These are phyloP conservation scores for Drosophila hamatofila DNA, from an alignment of 2,888 invertebrate species.

Conservation along the genomic window DNA sequence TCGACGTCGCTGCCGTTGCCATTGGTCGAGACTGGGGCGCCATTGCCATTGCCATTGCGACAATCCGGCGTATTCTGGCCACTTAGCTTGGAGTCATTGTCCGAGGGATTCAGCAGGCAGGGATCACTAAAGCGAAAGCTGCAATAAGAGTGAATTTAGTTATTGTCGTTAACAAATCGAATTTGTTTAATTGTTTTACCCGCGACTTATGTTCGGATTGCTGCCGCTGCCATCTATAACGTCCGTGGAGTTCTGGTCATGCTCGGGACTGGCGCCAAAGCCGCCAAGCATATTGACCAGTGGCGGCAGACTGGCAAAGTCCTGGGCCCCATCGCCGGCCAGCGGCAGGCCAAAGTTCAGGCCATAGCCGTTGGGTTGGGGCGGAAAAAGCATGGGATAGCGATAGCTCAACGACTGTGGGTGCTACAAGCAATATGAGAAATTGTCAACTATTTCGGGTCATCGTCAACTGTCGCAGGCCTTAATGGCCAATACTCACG, in stretches of 20 bases:
- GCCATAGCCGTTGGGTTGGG: conserved; percentile 59
- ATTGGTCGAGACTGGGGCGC: conserved; percentile 38
- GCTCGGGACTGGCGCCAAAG: conserved; percentile 73
- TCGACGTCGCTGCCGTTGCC: conserved; percentile 73
- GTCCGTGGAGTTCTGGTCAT: conserved; percentile 83
- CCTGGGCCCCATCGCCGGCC: conserved; percentile 83
- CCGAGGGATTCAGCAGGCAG: conserved; percentile 84
- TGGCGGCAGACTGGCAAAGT: conserved; percentile 90
- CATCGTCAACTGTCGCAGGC: conserved; percentile 16
- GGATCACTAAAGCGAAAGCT: conserved; percentile 85
- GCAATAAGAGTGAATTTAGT: not conserved
- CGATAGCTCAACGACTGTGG: conserved; percentile 79
- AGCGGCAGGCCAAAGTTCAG: conserved; percentile 65
- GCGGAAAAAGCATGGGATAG: conserved; percentile 79
- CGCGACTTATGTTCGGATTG: conserved; percentile 83
- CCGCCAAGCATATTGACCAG: conserved; percentile 86
- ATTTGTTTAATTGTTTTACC: conserved; percentile 56
- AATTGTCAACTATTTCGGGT: conserved; percentile 21
- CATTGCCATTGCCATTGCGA: conserved; percentile 55
- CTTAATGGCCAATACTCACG: conserved; percentile 71
- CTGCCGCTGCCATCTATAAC: conserved; percentile 83
- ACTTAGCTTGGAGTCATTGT: conserved; percentile 84
- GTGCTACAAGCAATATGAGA: conserved; percentile 68
- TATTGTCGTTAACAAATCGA: not conserved
- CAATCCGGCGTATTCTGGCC: conserved; percentile 84